Evolutionary conservation across 2,888 invertebrate genomes (phyloP), one percentile per base, ranked within the genome.

Genomic region (Pachydiplax longipennis): DNA sequence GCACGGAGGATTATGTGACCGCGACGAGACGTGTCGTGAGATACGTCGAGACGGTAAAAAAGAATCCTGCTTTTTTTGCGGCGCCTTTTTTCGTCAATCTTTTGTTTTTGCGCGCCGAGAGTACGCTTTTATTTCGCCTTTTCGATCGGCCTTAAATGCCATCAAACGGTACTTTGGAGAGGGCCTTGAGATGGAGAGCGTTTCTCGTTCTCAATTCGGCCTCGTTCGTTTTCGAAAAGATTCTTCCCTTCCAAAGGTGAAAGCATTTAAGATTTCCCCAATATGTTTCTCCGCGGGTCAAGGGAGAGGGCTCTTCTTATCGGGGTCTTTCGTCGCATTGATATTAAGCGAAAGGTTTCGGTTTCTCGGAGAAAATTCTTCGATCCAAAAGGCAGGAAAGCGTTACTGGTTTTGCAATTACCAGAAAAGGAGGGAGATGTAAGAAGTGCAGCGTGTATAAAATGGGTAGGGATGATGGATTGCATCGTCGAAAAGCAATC

Each of bases 11-110:
- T 37, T 37, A n/a, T 35, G 87, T 61, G 87, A 31, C 61, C 81
- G 83, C 40, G 58, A n/a, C 40, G 83, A 35, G 83, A 83, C 87
- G 83, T 83, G 83, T 83, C 12, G 83, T 58, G 58, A 83, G 83
- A 58, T 53, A 58, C 53, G 53, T 83, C 58, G 83, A 35, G 82
- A 25, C 80, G 82, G 82, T 12, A 87, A 37, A 37, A 61, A 48
- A 83, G 35, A 58, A 58, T 58, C 58, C 18, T 35, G 5, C 15
- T 31, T 31, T n/a, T 25, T 31, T 35, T 35, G 5, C 31, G 58
- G 61, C 37, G 87, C 58, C 61, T 87, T 87, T 87, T 40, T 61
- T 61, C 87, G 65, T 37, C 58, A n/a, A 31, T 31, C 25, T 31
- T 65, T 73, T 73, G 25, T 73, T 73, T 73, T 25, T 31, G 3